A percentile compares a stretch with the other conserved stretches of the same genome.
Evolutionary conservation across 2,797 vertebrate species (phyloP).

Genomic region (Orestias chungarensis): DNA sequence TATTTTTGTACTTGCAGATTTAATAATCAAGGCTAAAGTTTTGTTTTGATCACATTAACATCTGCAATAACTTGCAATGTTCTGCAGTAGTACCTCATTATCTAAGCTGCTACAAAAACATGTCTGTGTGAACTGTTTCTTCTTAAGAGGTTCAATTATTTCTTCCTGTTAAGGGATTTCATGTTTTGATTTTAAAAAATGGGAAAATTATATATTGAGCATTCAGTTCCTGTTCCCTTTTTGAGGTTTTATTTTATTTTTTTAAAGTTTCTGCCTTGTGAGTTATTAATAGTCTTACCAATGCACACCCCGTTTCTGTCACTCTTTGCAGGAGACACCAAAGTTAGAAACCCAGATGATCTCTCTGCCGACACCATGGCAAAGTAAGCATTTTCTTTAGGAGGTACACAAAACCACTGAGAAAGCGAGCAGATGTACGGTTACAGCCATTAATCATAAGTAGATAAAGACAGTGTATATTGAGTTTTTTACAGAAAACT

Average conservation of each 20-base stretch:
- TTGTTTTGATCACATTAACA: too few species aligned
- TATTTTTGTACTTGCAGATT: not conserved
- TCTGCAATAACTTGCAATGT: too few species aligned
- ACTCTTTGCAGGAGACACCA: constrained; percentile 88
- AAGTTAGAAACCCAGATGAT: constrained; percentile 92
- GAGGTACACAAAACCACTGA: not conserved
- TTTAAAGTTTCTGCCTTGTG: not conserved
- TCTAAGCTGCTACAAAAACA: not conserved
- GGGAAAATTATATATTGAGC: not conserved
- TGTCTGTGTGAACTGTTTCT: not conserved
- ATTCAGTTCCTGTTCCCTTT: not conserved
- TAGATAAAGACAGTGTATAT: too few species aligned
- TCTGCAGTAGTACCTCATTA: not conserved
- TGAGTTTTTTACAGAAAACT: not conserved
- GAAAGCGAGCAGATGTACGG: not conserved
- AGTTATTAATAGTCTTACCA: not conserved
- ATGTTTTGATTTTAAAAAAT: not conserved
- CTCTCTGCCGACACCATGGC: constrained; percentile 98
- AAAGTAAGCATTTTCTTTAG: constrained; percentile 81
- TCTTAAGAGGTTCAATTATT: not conserved
- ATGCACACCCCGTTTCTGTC: constrained; percentile 16
- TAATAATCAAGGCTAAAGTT: not conserved
- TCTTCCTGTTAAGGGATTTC: not conserved
- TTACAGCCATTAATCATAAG: not conserved
- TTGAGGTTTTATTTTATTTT: not conserved